phyloP scores from a whole-genome alignment of 92 coral and sea anemone species.

The Parazoanthus swiftii region DNA sequence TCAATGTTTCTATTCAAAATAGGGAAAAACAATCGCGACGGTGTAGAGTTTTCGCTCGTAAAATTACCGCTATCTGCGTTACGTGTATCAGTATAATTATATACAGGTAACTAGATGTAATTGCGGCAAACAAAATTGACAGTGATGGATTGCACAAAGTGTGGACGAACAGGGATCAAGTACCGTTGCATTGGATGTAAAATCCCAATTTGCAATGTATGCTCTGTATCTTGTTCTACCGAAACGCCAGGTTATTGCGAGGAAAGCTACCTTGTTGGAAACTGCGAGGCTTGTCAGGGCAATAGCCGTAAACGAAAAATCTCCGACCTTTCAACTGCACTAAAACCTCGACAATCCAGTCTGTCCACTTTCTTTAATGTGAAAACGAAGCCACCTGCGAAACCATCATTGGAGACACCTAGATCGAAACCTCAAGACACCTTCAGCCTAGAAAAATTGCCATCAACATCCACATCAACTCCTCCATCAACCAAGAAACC shows the following conservation, averaged over 20 bases:
- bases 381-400: constrained; percentile 38
- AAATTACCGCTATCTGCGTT: too few relatives aligned
- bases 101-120: too few relatives aligned
- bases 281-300: constrained; percentile 58
- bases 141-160: too few relatives aligned
- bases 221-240: constrained; percentile 54
- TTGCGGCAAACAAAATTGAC: too few relatives aligned
- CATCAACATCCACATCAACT: constrained; percentile 28
- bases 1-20: too few relatives aligned
- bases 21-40: too few relatives aligned
- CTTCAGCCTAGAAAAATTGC: constrained; percentile 29
- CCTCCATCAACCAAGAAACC: constrained; percentile 32
- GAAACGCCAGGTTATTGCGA: constrained; percentile 70
- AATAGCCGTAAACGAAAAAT: constrained; percentile 47
- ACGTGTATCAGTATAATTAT: too few relatives aligned
- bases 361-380: constrained; percentile 58
- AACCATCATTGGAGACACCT: constrained; percentile 15
- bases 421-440: constrained; percentile 27
- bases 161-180: too few relatives aligned
- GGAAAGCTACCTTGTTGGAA: constrained; percentile 58
- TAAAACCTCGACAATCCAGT: constrained; percentile 54
- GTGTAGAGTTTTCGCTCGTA: too few relatives aligned
- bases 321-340: constrained; percentile 38
- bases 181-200: too few relatives aligned
- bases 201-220: constrained; percentile 55